Conservation (phyloP, 2,888 invertebrate genomes). For the Leucophenga maculata region DNA sequence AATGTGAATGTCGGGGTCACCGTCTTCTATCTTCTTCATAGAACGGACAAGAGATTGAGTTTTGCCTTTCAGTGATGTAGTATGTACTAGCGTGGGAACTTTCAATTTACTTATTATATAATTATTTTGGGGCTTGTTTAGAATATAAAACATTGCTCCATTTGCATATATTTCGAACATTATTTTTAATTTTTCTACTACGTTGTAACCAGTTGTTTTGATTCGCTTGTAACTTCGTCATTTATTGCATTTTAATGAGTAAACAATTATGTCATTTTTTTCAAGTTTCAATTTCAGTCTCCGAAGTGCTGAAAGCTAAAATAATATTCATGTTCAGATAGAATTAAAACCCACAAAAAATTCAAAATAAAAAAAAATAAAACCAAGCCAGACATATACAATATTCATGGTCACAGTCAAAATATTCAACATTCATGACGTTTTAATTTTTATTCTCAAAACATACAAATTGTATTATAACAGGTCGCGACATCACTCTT, state of each 20-base stretch:
- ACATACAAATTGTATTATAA: neutral
- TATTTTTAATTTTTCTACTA: too few relatives aligned
- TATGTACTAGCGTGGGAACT: too few relatives aligned
- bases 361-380: neutral
- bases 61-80: too few relatives aligned
- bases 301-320: neutral
- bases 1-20: too few relatives aligned
- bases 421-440: too few relatives aligned
- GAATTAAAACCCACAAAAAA: conserved; percentile 10
- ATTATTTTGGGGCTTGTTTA: too few relatives aligned
- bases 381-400: neutral
- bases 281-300: neutral
- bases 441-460: neutral
- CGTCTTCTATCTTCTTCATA: too few relatives aligned
- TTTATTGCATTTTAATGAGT: neutral
- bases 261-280: conserved; percentile 16
- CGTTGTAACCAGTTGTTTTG: neutral
- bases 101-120: too few relatives aligned
- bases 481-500: neutral
- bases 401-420: neutral
- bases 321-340: conserved; percentile 8
- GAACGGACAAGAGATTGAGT: too few relatives aligned
- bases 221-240: neutral
- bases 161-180: too few relatives aligned
- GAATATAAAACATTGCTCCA: too few relatives aligned